Conservation (phyloP, 2,797 vertebrate genomes). For the Ispidina lecontei region DNA sequence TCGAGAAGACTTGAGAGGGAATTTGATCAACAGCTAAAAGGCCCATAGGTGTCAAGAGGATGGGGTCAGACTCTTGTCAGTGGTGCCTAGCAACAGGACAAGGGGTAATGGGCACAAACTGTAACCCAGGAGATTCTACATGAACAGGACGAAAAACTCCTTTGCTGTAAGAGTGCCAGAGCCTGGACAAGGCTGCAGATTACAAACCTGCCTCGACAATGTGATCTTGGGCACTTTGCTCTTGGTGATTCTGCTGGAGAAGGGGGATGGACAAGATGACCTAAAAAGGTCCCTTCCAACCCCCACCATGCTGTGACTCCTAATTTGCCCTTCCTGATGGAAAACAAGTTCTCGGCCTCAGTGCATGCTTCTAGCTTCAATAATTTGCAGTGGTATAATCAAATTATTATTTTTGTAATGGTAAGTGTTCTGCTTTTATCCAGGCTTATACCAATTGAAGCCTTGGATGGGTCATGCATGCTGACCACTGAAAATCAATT, state of each 20-base stretch:
- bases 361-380: not conserved
- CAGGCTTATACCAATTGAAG: not conserved
- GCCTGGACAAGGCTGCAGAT: not conserved
- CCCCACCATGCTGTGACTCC: not conserved
- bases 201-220: not conserved
- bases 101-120: too few species aligned
- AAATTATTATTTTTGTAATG: not conserved
- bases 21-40: too few species aligned
- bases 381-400: not conserved
- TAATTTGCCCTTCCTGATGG: not conserved
- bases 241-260: not conserved
- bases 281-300: not conserved
- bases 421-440: not conserved
- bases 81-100: not conserved
- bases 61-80: not conserved
- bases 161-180: not conserved
- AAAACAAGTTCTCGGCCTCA: not conserved
- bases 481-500: not conserved
- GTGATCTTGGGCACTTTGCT: not conserved
- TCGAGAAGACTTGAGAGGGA: too few species aligned
- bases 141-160: not conserved
- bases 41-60: too few species aligned
- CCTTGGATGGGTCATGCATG: accelerated
- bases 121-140: not conserved
- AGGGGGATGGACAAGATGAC: not conserved